Evolutionary conservation across 2,113 vertebrate species (phyloP), one percentile per base, ranked within the genome.

Genomic region (Carettochelys insculpta): DNA sequence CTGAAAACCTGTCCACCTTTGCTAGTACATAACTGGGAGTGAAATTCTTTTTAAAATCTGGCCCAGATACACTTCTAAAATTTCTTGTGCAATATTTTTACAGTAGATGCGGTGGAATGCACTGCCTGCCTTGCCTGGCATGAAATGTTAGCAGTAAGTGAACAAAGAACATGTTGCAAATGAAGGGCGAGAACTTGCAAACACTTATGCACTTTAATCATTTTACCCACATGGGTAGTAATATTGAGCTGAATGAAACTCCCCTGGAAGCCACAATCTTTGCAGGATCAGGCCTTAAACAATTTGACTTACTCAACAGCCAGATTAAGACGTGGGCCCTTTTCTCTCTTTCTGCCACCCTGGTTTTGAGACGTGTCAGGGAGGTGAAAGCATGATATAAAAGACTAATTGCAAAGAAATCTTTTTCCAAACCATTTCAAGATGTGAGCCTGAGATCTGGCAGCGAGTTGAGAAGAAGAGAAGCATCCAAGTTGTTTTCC

Each of bases 401-500:
- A 24, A 29, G 82, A 84, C 61, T 27, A 61, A 50, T 11, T 56
- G 77, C 71, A 94, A 53, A 1, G 1, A 51, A 92, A 29, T 13
- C 34, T 89, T 75, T 77, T 94, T 45, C 56, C 65, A 29, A 31
- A 27, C 8, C 48, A 5, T 27, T 88, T 24, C 13, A 86, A 56
- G 34, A 78, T 1, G 20, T 71, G 2, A 14, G 75, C 83, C 80
- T 31, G 25, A 71, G 75, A 88, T 52, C 54, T 94, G 89, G 83
- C 83, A 92, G 54, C 58, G 92, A 88, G 43, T 81, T 81, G 53
- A 87, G 84, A 86, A 58, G 48, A 92, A 83, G 76, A 2, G 16
- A 88, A 89, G 41, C 82, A 87, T 94, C 86, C 95, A 94, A 94
- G 51, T 82, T 86, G 75, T 94, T 88, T 89, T 90, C 19, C 5